Evolutionary conservation across 2,888 invertebrate species (phyloP), one percentile per base, ranked within the genome.

Genomic region (Eristalis intricaria): DNA sequence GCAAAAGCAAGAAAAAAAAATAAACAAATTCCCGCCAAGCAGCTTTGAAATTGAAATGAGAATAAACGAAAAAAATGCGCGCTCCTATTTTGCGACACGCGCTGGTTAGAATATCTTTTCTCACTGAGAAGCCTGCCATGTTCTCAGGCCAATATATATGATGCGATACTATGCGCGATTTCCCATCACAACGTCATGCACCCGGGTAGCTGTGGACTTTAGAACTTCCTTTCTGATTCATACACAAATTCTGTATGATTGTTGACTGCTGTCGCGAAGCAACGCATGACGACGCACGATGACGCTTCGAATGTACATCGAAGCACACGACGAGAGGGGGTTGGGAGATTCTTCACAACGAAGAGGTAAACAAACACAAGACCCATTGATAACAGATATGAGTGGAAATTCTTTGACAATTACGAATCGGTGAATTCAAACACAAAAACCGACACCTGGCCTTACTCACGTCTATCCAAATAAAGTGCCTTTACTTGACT

Each of bases 71-170:
- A 32, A 23, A 43, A 35, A 60, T 40, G 22, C 5, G 13, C 68
- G 15, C 11, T 10, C 15, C 7, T n/a, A 19, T 7, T 32, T 56
- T 2, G 35, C 23, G 68, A 70, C 60, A 70, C 80, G 68, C 75
- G 68, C 56, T 76, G 58, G 71, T 63, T 64, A 76, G 76, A 80
- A 75, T 76, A 32, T 71, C 76, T 40, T 43, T 70, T 66, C 35
- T 15, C 71, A 84, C 84, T 84, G 84, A 76, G 50, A 76, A n/a
- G n/a, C 50, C 58, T 38, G 61, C 38, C 13, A 63, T 15, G 71
- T 35, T 79, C 71, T 68, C 50, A 63, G 71, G 23, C 50, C 26
- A 68, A 84, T 75, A 60, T 60, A 60, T 60, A 60, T 23, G 60
- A 70, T 79, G 60, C 50, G 65, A 71, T 32, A 32, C 8, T 8